A percentile compares a stretch with the other conserved stretches of the same genome.
Evolutionary conservation across 1,140 invertebrate genomes (phyloP).

Genomic region (Drosophila mayri): DNA sequence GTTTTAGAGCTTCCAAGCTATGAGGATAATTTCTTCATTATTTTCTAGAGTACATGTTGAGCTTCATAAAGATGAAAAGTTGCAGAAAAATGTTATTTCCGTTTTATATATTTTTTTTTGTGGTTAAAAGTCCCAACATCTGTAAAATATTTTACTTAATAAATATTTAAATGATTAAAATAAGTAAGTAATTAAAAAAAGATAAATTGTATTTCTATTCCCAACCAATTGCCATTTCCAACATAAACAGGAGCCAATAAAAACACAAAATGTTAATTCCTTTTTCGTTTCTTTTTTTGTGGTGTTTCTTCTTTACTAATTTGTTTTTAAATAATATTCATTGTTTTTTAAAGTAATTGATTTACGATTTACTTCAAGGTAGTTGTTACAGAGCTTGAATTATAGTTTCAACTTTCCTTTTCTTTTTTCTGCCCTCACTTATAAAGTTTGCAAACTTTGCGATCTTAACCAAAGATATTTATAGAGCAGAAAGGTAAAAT

Average conservation of each 20-base stretch:
- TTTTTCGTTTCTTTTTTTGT: slow-evolving; percentile 36
- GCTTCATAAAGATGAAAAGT: slow-evolving; percentile 34
- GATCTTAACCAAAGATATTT: slow-evolving; percentile 26
- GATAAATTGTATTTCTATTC: neutral
- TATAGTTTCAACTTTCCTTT: slow-evolving; percentile 20
- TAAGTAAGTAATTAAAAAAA: neutral
- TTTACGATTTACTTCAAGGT: slow-evolving; percentile 67
- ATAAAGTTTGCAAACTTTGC: slow-evolving; percentile 25
- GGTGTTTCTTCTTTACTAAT: slow-evolving; percentile 27
- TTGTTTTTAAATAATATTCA: slow-evolving; percentile 44
- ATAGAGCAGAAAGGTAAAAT: slow-evolving; percentile 21
- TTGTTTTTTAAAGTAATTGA: slow-evolving; percentile 43
- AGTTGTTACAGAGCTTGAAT: slow-evolving; percentile 65
- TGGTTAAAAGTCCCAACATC: neutral
- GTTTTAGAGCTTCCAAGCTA: slow-evolving; percentile 9
- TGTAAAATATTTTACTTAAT: neutral
- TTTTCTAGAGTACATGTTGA: slow-evolving; percentile 2
- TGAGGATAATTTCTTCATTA: neutral
- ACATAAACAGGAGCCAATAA: slow-evolving; percentile 13
- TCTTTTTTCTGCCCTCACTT: slow-evolving; percentile 21
- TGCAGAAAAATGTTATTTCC: neutral
- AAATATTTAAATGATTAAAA: neutral
- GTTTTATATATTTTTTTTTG: neutral
- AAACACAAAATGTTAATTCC: slow-evolving; percentile 40
- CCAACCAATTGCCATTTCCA: slow-evolving; percentile 5